A percentile compares a stretch with the other conserved stretches of the same genome.
Conservation (phyloP, 1,140 invertebrate genomes). For the Arctopsyche grandis region DNA sequence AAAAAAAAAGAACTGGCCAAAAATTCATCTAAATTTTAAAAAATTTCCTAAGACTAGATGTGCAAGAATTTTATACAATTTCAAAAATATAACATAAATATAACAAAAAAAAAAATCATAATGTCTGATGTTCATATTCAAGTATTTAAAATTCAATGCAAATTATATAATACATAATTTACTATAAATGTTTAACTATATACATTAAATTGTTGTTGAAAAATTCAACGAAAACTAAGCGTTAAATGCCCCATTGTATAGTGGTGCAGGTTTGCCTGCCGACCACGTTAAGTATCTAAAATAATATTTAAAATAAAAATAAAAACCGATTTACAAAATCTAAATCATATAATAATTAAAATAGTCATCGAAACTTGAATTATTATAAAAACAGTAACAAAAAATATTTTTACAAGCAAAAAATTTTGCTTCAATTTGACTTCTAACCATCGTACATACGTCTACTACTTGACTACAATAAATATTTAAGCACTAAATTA, state of each 20-base stretch:
- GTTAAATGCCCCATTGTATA: constrained; percentile 23
- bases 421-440: background rate
- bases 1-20: constrained; percentile 38
- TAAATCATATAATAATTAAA: constrained; percentile 18
- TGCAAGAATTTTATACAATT: background rate
- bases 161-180: background rate
- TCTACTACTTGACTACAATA: too few relatives aligned
- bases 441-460: too few relatives aligned
- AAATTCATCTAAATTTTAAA: constrained; percentile 28
- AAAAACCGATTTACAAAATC: constrained; percentile 57
- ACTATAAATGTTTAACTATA: background rate
- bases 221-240: constrained; percentile 18
- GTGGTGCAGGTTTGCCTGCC: background rate
- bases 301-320: constrained; percentile 57
- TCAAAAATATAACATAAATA: background rate
- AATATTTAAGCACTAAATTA: too few relatives aligned
- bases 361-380: background rate
- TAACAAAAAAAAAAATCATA: background rate
- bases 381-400: constrained; percentile 2
- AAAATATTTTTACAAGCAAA: constrained; percentile 2
- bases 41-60: constrained; percentile 30
- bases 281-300: constrained; percentile 15
- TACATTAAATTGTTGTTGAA: background rate
- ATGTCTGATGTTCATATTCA: too few relatives aligned
- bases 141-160: too few relatives aligned